Evolutionary conservation across 2,888 invertebrate species (phyloP), one percentile per base, ranked within the genome.

Genomic region (Metalampra italica): DNA sequence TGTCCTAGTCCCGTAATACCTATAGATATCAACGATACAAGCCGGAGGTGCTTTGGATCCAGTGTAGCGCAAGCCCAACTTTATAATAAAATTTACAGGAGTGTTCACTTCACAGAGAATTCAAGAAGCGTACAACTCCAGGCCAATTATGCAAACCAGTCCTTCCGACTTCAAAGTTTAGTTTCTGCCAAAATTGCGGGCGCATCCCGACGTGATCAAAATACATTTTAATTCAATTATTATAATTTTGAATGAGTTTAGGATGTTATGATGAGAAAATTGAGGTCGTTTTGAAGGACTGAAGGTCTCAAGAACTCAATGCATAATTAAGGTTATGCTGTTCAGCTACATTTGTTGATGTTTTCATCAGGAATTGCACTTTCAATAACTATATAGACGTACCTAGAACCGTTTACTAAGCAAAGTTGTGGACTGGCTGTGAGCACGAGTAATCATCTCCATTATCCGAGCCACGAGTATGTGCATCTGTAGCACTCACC

Each of bases 111-210:
- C 54, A 59, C 57, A 55, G 60, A 52, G 57, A 63, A 66, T 60
- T 60, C 61, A 63, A 66, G 66, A 64, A 67, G 67, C 70, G 57
- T 60, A 56, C 60, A 68, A 68, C 64, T 69, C 63, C 56, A 56
- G 61, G 54, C 59, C 62, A 83, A 83, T 85, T 86, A 84, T 84
- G 82, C 77, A 82, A 83, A 84, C 68, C 70, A 70, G 62, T 63
- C 61, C 60, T 64, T 65, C 57, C 59, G 64, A 73, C 66, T 78
- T 68, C 64, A 66, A 77, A 82, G 70, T 82, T 76, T 68, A 71
- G 70, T 70, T 71, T 70, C 71, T 67, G 67, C 68, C 73, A 69
- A 70, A 75, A 74, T 77, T 72, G 62, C 64, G 64, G 66, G 66
- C 64, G 60, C 58, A 61, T 64, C 67, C 59, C 63, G 59, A 67